Base-by-base conservation (phyloP, 2,888 invertebrate species). In the Pandemis corylana region DNA sequence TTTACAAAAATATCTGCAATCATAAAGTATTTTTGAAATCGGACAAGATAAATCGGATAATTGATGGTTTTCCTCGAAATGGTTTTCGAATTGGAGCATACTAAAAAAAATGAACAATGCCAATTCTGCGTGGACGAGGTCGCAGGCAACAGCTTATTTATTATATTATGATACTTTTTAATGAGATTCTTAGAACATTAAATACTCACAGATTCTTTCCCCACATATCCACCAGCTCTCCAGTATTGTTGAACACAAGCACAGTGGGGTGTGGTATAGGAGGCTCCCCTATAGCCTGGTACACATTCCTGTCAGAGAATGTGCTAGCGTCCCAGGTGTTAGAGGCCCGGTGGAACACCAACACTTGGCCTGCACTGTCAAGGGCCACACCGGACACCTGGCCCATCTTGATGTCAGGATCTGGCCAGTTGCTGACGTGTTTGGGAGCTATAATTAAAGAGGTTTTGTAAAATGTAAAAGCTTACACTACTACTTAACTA, bases 381-480 rank as follows among this genome's bases (percentile, higher is more conserved):
- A 98, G 92, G 6, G 97, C 96, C 1, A 99, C 96, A 5, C 97
- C 98, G 0, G 97, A 96, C 1, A 98, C 96, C 86, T 98, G 97
- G 1, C 98, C 98, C 75, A 96, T 81, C 77, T 92, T 92, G 2
- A 95, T 86, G 5, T 87, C 79, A 3, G 91, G 83, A 65, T 92
- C 90, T 0, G 96, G 96, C 96, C 96, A 96, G 74, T 92, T 85
- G 28, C 87, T 87, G 62, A 95, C 95, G 87, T 94, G 95, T 76
- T 94, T 87, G 79, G 95, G 95, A 15, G 92, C 96, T 96, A 36
- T 1, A 36, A n/a, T 10, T 10, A 53, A n/a, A 67, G 41, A 15
- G 28, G 42, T 42, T 69, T 36, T 4, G 28, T 44, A 28, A 36
- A 4, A 51, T 9, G 41, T 6, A 15, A 51, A n/a, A 36, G 2